Base-by-base conservation (phyloP, 2,797 vertebrate genomes). In the Peromyscus nudipes region DNA sequence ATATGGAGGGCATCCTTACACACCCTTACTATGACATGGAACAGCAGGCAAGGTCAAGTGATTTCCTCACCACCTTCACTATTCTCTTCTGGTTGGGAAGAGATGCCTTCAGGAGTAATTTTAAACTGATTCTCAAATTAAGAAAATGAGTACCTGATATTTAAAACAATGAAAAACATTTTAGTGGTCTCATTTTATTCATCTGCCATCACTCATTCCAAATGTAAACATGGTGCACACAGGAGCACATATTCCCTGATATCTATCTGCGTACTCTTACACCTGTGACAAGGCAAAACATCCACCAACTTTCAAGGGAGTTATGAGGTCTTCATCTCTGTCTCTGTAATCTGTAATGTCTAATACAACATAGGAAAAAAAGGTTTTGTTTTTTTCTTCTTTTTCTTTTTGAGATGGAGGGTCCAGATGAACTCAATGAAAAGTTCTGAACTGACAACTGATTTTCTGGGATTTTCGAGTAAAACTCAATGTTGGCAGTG, bases 191-290 rank as follows among this genome's bases (percentile, higher is more conserved):
- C 92, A 97, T 93, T 96, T 96, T 86, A 96, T 75, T 96, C 91
- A 92, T 91, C 76, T 91, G 96, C 76, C 92, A 97, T 89, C 96
- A 96, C 95, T 98, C 97, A 98, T 93, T 94, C 95, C 83, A 98
- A 98, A 98, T 98, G 99, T 98, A 98, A 99, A 98, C 98, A 98
- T 97, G 98, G 98, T 94, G 97, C 95, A 98, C 89, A 93, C 95
- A 0, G 0, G 6, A 91, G 96, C 82, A 88, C 46, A 97, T 75
- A 64, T 96, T 98, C 98, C 98, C 98, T 98, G 98, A 98, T 97
- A 98, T 97, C 96, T 97, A 91, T 94, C 94, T 97, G 96, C 97
- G 96, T 98, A 94, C 94, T 97, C 97, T 95, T 87, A 81, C 91
- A 97, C 92, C 89, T 95, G 86, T 85, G 89, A 87, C 76, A 8